Percentiles rank a stretch among this genome's conserved stretches.
Conservation (phyloP, 2,888 invertebrate genomes). For the Caenorhabditis sp. region DNA sequence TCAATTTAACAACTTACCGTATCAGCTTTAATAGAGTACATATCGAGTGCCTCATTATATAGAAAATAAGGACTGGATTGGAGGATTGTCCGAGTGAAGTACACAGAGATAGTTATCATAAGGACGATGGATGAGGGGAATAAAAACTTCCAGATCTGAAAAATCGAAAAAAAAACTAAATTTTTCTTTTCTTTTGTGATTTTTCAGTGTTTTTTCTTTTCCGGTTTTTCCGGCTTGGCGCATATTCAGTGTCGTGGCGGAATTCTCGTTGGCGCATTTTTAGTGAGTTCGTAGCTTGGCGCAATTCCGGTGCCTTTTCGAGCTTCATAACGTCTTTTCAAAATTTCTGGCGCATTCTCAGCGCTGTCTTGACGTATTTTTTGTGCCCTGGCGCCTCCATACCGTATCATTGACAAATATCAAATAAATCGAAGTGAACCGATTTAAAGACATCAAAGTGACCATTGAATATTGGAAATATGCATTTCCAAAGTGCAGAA, state of each 20-base stretch:
- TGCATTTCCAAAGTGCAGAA: slow-evolving; percentile 47
- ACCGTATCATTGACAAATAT: slow-evolving; percentile 43
- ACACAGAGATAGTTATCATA: slow-evolving; percentile 7
- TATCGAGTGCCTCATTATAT: slow-evolving; percentile 38
- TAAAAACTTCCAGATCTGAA: slow-evolving; percentile 33
- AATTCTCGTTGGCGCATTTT: background rate
- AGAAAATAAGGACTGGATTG: slow-evolving; percentile 20
- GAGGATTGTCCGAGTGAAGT: slow-evolving; percentile 28
- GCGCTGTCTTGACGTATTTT: no score
- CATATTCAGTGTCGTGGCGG: background rate
- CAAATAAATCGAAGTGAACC: slow-evolving; percentile 25
- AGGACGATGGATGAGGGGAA: slow-evolving; percentile 16
- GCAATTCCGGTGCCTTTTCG: background rate
- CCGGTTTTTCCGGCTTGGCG: no score
- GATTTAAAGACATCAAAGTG: slow-evolving; percentile 39
- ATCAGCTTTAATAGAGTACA: slow-evolving; percentile 38
- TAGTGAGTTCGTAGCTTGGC: background rate
- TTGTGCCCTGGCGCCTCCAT: no score
- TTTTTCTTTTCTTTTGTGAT: no score
- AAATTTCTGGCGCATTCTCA: background rate
- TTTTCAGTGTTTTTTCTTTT: no score
- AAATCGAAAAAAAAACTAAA: background rate
- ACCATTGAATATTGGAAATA: slow-evolving; percentile 51
- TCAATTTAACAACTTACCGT: no score
- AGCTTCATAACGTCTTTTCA: background rate